Conservation (phyloP, 2,797 vertebrate species). For the Picus viridis region DNA sequence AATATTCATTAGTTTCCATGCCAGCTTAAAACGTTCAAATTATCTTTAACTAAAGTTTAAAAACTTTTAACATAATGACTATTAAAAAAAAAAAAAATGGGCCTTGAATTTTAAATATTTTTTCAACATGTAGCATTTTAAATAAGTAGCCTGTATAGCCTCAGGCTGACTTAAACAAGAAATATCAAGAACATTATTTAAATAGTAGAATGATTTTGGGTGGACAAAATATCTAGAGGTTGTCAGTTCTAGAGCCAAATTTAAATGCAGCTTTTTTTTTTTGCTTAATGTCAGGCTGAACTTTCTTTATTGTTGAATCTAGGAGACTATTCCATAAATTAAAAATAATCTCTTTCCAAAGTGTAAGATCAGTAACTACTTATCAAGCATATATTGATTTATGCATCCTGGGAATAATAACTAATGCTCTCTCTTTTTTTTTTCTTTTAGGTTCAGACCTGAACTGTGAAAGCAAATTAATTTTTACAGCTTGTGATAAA, state of each 20-base stretch:
- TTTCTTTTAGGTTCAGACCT: not conserved
- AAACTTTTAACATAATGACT: not conserved
- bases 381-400: not conserved
- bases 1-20: not conserved
- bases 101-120: not conserved
- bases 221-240: not conserved
- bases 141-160: not conserved
- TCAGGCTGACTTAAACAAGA: not conserved
- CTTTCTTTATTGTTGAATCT: not conserved
- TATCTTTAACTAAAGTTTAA: not conserved
- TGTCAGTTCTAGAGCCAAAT: not conserved
- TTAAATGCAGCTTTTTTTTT: not conserved
- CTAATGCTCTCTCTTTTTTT: not conserved
- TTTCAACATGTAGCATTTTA: not conserved
- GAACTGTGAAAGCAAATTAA: not conserved
- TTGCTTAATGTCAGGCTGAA: not conserved
- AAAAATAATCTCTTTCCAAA: not conserved
- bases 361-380: not conserved
- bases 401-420: not conserved
- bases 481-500: not conserved
- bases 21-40: not conserved
- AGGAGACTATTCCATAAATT: not conserved
- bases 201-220: not conserved
- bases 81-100: not conserved
- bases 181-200: not conserved